These are phyloP conservation scores for Notarius quadriscutis DNA, from an alignment of 2,113 vertebrate genomes.

Conservation along the genomic window DNA sequence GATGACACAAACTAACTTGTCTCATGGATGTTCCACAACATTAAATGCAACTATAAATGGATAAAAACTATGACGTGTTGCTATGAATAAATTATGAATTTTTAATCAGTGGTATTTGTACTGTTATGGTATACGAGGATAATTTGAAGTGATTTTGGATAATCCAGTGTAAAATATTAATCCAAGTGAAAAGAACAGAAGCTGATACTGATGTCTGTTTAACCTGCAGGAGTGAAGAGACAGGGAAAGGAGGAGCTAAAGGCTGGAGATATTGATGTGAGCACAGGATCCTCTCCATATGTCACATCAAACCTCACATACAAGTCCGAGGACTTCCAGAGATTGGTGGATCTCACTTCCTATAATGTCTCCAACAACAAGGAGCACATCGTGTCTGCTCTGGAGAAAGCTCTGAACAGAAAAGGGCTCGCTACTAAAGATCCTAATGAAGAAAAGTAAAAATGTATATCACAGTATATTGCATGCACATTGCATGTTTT, in stretches of 20 bases:
- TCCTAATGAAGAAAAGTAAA: neutral
- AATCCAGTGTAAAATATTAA: neutral
- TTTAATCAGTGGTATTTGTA: neutral
- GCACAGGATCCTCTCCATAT: constrained; percentile 69
- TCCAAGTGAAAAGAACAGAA: neutral
- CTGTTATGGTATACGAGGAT: neutral
- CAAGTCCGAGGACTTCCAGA: constrained; percentile 69
- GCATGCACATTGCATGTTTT: neutral
- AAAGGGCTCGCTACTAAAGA: neutral
- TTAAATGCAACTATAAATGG: too few relatives aligned
- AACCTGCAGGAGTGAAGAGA: constrained; percentile 72
- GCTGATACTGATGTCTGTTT: neutral
- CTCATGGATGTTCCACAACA: too few relatives aligned
- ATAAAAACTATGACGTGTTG: neutral
- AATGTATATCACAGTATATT: too few relatives aligned
- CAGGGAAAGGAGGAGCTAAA: constrained; percentile 65
- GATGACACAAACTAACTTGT: too few relatives aligned
- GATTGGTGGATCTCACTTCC: constrained; percentile 69
- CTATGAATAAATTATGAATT: neutral
- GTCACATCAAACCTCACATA: constrained; percentile 74
- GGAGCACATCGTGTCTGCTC: constrained; percentile 63
- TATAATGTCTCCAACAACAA: constrained; percentile 80
- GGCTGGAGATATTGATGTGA: constrained; percentile 71
- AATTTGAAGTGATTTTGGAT: neutral
- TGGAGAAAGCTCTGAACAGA: constrained; percentile 64